Conservation (phyloP, 2,113 vertebrate genomes). For the Aythya baeri region DNA sequence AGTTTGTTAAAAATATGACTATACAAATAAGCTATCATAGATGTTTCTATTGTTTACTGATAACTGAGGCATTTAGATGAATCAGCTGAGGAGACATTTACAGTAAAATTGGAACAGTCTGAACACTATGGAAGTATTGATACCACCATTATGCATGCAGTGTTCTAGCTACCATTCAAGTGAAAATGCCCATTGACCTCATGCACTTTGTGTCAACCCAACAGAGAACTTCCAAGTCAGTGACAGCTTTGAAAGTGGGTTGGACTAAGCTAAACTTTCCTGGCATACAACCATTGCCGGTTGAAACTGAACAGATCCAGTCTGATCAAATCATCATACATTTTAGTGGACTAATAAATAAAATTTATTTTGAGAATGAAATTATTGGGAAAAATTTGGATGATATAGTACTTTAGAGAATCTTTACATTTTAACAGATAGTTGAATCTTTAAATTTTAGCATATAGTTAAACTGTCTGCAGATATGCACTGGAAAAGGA, state of each 20-base stretch:
- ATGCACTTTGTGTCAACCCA: not conserved
- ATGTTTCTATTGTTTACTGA: not conserved
- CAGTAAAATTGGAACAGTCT: not conserved
- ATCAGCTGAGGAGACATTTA: not conserved
- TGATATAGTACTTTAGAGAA: not conserved
- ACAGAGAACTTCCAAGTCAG: not conserved
- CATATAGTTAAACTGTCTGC: not conserved
- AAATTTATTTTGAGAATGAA: not conserved
- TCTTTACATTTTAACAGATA: not conserved
- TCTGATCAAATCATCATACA: not conserved
- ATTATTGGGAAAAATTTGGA: not conserved
- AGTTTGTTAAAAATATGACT: constrained; percentile 15
- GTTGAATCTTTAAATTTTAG: not conserved
- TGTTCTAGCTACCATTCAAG: not conserved
- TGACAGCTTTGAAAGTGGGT: not conserved
- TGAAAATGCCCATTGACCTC: not conserved
- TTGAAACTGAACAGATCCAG: not conserved
- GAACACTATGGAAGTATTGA: not conserved
- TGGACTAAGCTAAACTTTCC: not conserved
- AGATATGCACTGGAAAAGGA: not conserved
- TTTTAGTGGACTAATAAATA: not conserved
- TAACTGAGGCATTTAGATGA: not conserved
- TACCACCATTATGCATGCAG: accelerated
- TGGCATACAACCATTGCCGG: not conserved
- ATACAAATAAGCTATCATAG: not conserved